These are phyloP conservation scores for Anarsia innoxiella DNA, from an alignment of 2,888 invertebrate genomes.

Conservation along the genomic window DNA sequence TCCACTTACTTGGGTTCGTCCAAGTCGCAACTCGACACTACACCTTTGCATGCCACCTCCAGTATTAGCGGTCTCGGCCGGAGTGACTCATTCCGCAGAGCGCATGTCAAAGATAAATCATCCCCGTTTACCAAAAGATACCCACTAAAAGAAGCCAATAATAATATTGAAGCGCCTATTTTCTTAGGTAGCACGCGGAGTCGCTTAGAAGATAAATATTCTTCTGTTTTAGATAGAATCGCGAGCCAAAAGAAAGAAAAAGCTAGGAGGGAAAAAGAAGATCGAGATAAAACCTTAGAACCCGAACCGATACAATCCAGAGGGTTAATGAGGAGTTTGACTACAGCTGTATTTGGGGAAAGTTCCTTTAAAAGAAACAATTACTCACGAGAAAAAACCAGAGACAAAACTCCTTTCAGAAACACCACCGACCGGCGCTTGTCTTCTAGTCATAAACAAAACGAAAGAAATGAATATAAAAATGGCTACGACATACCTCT, in stretches of 20 bases:
- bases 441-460: constrained; percentile 51
- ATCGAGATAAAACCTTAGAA: constrained; percentile 82
- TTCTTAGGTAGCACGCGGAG: constrained; percentile 76
- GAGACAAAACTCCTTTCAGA: constrained; percentile 80
- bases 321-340: constrained; percentile 80
- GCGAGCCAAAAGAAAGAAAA: constrained; percentile 75
- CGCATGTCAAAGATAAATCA: constrained; percentile 59
- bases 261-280: constrained; percentile 65
- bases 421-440: constrained; percentile 62
- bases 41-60: constrained; percentile 56
- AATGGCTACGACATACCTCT: constrained; percentile 51
- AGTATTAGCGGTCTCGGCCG: constrained; percentile 54
- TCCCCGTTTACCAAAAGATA: constrained; percentile 61
- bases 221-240: constrained; percentile 82
- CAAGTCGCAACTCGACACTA: constrained; percentile 54
- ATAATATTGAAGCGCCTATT: constrained; percentile 54
- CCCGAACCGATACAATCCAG: constrained; percentile 68
- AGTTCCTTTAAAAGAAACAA: constrained; percentile 68
- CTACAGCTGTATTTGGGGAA: constrained; percentile 82
- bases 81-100: constrained; percentile 67
- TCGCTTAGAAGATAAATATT: constrained; percentile 86
- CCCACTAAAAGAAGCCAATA: constrained; percentile 65
- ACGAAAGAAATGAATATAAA: constrained; percentile 48
- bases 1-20: constrained; percentile 55
- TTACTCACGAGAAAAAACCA: constrained; percentile 75